Conservation (phyloP, 92 coral and sea anemone species). For the Zoanthus sansibaricus region DNA sequence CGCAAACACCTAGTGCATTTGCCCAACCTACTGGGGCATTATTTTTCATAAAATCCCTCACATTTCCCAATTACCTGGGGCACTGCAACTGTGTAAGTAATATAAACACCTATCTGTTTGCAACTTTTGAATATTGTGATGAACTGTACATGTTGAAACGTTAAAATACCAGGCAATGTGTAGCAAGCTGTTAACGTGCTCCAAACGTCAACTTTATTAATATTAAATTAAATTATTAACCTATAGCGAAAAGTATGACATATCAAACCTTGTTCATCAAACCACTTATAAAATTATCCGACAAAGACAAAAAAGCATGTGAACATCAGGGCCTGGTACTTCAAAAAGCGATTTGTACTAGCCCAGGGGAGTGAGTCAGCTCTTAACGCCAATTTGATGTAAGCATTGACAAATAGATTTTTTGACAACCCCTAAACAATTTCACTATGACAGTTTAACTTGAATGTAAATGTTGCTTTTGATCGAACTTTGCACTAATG, state of each 20-base stretch:
- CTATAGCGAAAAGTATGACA: conserved; percentile 5
- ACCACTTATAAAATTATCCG: not conserved
- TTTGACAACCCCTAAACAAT: conserved; percentile 18
- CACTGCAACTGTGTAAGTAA: conserved; percentile 15
- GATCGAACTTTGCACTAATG: conserved; percentile 34
- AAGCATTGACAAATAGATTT: conserved; percentile 1
- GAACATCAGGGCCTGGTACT: not conserved
- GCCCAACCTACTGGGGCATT: conserved; percentile 9
- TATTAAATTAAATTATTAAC: not conserved
- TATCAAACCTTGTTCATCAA: not conserved
- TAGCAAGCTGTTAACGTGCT: conserved; percentile 6
- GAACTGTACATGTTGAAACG: conserved; percentile 1
- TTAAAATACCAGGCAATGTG: conserved; percentile 7
- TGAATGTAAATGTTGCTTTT: conserved; percentile 36
- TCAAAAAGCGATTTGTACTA: not conserved
- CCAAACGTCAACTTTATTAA: conserved; percentile 6
- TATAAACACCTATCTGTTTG: conserved; percentile 13
- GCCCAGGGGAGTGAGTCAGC: not conserved
- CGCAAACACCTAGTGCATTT: no score
- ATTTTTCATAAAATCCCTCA: conserved; percentile 5
- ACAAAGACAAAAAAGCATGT: conserved; percentile 12
- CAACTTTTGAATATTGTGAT: conserved; percentile 6
- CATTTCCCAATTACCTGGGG: conserved; percentile 14
- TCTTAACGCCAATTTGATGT: conserved; percentile 6
- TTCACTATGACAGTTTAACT: conserved; percentile 36